Percentiles rank a stretch among this genome's conserved stretches.
phyloP scores from a whole-genome alignment of 1,140 invertebrate genomes.

The Neuroterus valhalla region DNA sequence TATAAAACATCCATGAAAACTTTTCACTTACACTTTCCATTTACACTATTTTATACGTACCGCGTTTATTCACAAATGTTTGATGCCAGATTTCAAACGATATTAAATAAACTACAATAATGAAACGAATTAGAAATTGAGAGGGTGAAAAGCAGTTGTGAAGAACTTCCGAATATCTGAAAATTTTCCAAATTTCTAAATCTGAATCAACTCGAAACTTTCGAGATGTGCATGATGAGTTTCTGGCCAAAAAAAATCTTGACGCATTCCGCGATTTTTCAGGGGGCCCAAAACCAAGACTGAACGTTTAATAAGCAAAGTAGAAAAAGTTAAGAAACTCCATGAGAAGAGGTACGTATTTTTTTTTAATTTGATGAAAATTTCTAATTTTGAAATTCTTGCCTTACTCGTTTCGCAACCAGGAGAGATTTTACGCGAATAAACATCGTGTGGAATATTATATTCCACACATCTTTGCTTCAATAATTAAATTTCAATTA shows the following conservation, averaged over 20 bases:
- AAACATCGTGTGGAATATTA: too few species aligned
- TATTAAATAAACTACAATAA: background rate
- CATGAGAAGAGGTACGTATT: background rate
- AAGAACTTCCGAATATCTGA: slow-evolving; percentile 6
- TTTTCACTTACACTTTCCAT: too few species aligned
- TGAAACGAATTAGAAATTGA: background rate
- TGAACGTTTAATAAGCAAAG: background rate
- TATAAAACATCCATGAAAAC: too few species aligned
- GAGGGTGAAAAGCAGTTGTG: background rate
- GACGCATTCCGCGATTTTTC: slow-evolving; percentile 18
- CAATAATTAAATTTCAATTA: too few species aligned
- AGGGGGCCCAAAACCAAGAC: background rate
- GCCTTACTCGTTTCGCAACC: too few species aligned
- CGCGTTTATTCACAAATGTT: too few species aligned
- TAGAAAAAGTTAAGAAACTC: background rate
- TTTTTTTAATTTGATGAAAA: background rate
- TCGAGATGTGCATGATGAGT: background rate
- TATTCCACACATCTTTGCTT: too few species aligned
- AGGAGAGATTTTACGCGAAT: too few species aligned
- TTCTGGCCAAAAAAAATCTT: background rate
- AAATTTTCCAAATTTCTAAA: slow-evolving; percentile 1
- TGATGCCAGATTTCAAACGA: background rate
- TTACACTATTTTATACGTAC: too few species aligned
- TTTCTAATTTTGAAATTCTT: too few species aligned
- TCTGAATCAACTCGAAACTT: background rate